Base-by-base conservation (phyloP, 1,140 invertebrate genomes). In the Acromyrmex heyeri region DNA sequence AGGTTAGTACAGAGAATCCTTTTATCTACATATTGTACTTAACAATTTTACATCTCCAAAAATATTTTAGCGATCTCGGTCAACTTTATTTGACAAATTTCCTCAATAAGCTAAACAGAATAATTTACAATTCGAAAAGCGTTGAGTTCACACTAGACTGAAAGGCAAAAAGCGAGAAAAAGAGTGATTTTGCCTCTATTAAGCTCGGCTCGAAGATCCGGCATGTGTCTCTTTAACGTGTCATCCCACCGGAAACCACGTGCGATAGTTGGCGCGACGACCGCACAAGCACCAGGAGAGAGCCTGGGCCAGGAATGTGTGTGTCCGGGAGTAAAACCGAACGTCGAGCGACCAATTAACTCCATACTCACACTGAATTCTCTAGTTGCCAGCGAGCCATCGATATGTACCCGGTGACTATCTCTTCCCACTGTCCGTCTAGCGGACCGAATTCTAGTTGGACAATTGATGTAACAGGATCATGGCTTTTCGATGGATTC, bases 321-420 rank as follows among this genome's bases (percentile, higher is more conserved):
- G 57, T 34, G 38, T 59, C 62, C 30, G 38, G n/a, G 30, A 55
- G 64, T 67, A 87, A 79, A 79, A 81, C 53, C 78, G 78, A 83
- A 69, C 62, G 62, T 62, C 55, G 75, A 87, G 73, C 72, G 87
- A 55, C 87, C 88, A 87, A 89, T 90, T 90, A 90, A 89, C 77
- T 57, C 79, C 65, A 27, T 48, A n/a, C 72, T 53, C 72, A 50
- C 59, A 75, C 82, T 44, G 34, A 67, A 69, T 86, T 77, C 73
- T 86, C 83, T 24, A 64, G 48, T 69, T 72, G 18, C 75, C 50
- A 44, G 64, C 30, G 27, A 65, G 27, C 73, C 27, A 76, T 85
- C 82, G 72, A 65, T 85, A 75, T 75, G 55, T 83, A 69, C 62
- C 38, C n/a, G 12, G 38, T 59, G 27, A 81, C 34, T 70, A 70